These are phyloP conservation scores for Litoditis marina DNA, from an alignment of 2,888 invertebrate species.

Conservation along the genomic window DNA sequence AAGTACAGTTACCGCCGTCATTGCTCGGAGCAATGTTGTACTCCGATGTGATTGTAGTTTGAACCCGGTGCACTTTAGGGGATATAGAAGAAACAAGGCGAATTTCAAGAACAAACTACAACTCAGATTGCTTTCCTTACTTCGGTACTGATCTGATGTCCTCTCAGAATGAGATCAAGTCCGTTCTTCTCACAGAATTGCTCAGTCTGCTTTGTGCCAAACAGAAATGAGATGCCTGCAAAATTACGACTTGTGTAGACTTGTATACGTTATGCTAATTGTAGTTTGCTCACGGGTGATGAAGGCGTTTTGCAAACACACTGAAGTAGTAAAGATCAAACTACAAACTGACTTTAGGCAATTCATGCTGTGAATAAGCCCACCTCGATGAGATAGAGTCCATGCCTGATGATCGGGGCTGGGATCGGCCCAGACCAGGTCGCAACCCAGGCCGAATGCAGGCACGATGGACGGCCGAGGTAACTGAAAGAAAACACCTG, in stretches of 20 bases:
- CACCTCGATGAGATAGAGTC: constrained; percentile 25
- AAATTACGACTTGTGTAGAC: too few species aligned
- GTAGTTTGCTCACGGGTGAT: too few species aligned
- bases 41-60: too few species aligned
- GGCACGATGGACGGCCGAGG: constrained; percentile 29
- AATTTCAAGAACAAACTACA: background rate
- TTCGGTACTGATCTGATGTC: constrained; percentile 36
- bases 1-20: too few species aligned
- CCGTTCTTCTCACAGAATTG: constrained; percentile 33
- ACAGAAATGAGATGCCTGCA: constrained; percentile 38
- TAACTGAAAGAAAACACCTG: constrained; percentile 21
- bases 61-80: too few species aligned
- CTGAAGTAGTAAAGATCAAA: too few species aligned
- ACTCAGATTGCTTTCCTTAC: constrained; percentile 1
- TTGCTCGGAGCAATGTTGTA: too few species aligned
- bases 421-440: constrained; percentile 63
- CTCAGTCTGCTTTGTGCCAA: constrained; percentile 25
- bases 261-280: too few species aligned
- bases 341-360: too few species aligned
- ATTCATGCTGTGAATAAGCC: too few species aligned
- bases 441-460: constrained; percentile 47
- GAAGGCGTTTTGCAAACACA: too few species aligned
- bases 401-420: constrained; percentile 23
- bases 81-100: too few species aligned
- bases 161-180: constrained; percentile 30